These are phyloP conservation scores for Drosophila mercatorum DNA, from an alignment of 2,888 invertebrate genomes.

Conservation along the genomic window DNA sequence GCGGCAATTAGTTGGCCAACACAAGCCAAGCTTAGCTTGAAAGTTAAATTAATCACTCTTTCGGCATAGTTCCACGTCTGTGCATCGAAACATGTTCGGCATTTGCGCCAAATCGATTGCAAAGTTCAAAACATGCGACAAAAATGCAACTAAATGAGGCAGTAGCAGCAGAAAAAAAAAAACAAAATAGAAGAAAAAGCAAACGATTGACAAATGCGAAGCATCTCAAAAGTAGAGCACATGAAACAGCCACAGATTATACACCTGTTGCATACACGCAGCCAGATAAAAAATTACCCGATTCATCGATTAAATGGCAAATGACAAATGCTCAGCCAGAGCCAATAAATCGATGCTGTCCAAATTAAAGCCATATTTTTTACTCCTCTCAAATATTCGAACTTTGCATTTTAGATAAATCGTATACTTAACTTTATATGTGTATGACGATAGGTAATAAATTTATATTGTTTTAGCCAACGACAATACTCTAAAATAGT, in stretches of 20 bases:
- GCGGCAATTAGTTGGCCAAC: slow-evolving; percentile 49
- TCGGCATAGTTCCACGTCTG: slow-evolving; percentile 64
- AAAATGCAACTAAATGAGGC: slow-evolving; percentile 41
- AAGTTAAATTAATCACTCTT: slow-evolving; percentile 56
- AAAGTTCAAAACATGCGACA: slow-evolving; percentile 54
- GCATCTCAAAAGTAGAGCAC: slow-evolving; percentile 72
- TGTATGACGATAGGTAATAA: neutral
- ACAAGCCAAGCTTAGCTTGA: slow-evolving; percentile 16
- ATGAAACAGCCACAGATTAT: slow-evolving; percentile 33
- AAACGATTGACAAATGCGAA: slow-evolving; percentile 70
- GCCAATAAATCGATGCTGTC: slow-evolving; percentile 58
- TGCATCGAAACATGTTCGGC: slow-evolving; percentile 67
- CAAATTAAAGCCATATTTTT: slow-evolving; percentile 36
- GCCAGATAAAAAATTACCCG: slow-evolving; percentile 21
- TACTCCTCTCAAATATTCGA: slow-evolving; percentile 17
- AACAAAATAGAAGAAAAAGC: neutral
- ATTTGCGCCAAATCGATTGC: slow-evolving; percentile 63
- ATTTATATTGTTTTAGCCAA: neutral
- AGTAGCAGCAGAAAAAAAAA: neutral
- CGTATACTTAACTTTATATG: neutral
- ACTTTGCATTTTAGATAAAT: slow-evolving; percentile 7
- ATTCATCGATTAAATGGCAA: slow-evolving; percentile 63
- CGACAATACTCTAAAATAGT: neutral
- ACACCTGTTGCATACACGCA: slow-evolving; percentile 25
- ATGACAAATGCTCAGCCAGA: slow-evolving; percentile 55